phyloP scores from a whole-genome alignment of 2,888 invertebrate genomes.

The Pogonocherus hispidulus region DNA sequence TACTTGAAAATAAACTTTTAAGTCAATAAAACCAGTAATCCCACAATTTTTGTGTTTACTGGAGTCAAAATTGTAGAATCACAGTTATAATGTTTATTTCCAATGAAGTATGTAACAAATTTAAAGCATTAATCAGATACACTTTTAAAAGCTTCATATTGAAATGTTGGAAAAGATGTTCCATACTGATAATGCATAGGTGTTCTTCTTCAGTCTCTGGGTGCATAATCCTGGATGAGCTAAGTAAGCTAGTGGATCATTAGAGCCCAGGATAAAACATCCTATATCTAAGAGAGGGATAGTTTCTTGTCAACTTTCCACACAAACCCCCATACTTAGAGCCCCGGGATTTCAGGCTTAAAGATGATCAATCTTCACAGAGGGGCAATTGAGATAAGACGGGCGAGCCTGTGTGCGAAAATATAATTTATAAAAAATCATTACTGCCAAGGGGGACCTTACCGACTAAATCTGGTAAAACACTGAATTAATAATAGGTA shows the following conservation, averaged over 20 bases:
- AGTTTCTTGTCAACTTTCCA: slow-evolving; percentile 45
- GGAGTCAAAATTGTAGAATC: too few relatives aligned
- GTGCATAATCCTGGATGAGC: slow-evolving; percentile 9
- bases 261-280: slow-evolving; percentile 42
- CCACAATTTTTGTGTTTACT: too few relatives aligned
- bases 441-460: not conserved
- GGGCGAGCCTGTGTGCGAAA: slow-evolving; percentile 30
- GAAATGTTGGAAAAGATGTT: too few relatives aligned
- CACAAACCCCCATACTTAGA: slow-evolving; percentile 39
- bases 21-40: too few relatives aligned
- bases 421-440: slow-evolving; percentile 13
- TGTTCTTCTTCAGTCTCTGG: slow-evolving; percentile 8
- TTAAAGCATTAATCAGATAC: too few relatives aligned
- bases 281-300: slow-evolving; percentile 40
- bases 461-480: not conserved
- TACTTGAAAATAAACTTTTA: too few relatives aligned
- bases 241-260: slow-evolving; percentile 38
- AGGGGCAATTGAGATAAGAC: slow-evolving; percentile 45
- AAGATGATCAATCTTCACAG: slow-evolving; percentile 45
- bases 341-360: slow-evolving; percentile 40
- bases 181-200: not conserved
- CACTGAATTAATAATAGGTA: not conserved
- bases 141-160: too few relatives aligned
- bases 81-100: too few relatives aligned
- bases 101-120: too few relatives aligned